These are phyloP conservation scores for Drosophila acutilabella DNA, from an alignment of 2,888 invertebrate species.

Conservation along the genomic window DNA sequence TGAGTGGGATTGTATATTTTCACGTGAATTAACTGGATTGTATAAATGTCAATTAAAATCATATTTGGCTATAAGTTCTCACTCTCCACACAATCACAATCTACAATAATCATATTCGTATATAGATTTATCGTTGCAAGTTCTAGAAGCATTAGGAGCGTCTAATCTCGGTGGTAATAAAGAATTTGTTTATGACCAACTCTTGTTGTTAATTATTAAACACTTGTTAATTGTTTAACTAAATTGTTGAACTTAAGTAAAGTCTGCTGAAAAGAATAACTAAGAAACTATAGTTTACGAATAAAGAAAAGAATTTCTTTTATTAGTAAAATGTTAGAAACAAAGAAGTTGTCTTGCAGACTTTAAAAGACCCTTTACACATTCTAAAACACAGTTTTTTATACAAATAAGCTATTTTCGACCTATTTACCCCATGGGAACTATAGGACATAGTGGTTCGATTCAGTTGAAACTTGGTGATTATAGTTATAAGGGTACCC, in stretches of 20 bases:
- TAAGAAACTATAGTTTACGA: not conserved
- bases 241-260: not conserved
- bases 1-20: conserved; percentile 14
- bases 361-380: too few species aligned
- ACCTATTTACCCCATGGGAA: too few species aligned
- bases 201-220: conserved; percentile 29
- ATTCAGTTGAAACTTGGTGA: too few species aligned
- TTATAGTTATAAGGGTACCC: too few species aligned
- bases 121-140: conserved; percentile 3
- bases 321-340: too few species aligned
- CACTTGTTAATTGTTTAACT: conserved; percentile 19
- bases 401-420: too few species aligned
- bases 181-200: conserved; percentile 38
- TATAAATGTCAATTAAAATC: conserved; percentile 75
- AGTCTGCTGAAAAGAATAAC: not conserved
- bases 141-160: conserved; percentile 13
- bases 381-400: too few species aligned
- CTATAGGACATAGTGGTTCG: too few species aligned
- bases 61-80: conserved; percentile 47
- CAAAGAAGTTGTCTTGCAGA: too few species aligned
- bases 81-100: not conserved
- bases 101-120: not conserved
- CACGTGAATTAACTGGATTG: conserved; percentile 34
- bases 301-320: too few species aligned
- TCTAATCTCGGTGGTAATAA: conserved; percentile 20